These are phyloP conservation scores for Onychorhynchus coronatus DNA, from an alignment of 2,113 vertebrate species.

Conservation along the genomic window DNA sequence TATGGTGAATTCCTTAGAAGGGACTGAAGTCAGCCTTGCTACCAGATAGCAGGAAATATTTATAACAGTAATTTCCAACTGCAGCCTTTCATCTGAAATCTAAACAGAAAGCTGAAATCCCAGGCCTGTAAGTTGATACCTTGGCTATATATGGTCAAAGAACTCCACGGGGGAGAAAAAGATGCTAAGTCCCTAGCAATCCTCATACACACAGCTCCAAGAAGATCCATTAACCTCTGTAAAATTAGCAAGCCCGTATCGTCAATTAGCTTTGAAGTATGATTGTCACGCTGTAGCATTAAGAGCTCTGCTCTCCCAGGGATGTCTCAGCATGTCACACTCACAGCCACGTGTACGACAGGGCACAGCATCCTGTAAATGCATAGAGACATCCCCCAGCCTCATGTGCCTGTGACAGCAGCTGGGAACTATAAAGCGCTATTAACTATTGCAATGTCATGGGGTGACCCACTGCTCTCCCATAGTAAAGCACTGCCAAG, in stretches of 20 bases:
- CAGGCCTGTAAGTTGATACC: conserved; percentile 38
- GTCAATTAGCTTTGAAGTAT: conserved; percentile 49
- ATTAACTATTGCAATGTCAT: background rate
- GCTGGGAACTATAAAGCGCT: background rate
- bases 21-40: conserved; percentile 30
- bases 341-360: background rate
- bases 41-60: conserved; percentile 71
- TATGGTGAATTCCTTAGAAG: conserved; percentile 16
- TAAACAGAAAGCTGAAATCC: conserved; percentile 73
- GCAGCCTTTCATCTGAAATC: conserved; percentile 61
- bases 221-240: conserved; percentile 49
- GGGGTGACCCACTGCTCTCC: background rate
- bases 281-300: conserved; percentile 30
- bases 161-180: conserved; percentile 37
- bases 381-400: background rate
- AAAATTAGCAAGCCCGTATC: conserved; percentile 16
- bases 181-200: conserved; percentile 26
- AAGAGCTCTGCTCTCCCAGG: conserved; percentile 33
- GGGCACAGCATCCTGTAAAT: rapidly evolving
- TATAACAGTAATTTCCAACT: conserved; percentile 60
- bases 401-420: background rate
- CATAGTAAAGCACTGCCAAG: background rate
- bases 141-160: conserved; percentile 76
- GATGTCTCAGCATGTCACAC: conserved; percentile 15
- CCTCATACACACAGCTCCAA: background rate